phyloP scores from a whole-genome alignment of 2,113 vertebrate species.

The Piaya cayana region DNA sequence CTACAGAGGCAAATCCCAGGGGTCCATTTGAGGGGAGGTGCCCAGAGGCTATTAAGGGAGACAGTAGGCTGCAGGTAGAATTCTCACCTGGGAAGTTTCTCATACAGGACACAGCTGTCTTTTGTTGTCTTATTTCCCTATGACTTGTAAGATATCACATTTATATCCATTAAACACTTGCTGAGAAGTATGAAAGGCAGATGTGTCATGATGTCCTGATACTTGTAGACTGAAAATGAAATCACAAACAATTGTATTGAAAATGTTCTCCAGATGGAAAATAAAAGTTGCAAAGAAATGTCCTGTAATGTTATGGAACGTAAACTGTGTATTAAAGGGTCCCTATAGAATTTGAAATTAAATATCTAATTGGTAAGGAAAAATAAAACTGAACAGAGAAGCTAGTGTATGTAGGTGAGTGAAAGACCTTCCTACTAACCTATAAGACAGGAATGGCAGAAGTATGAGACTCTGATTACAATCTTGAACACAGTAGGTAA shows the following conservation, averaged over 20 bases:
- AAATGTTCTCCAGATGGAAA: constrained; percentile 3
- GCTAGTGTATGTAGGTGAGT: not conserved
- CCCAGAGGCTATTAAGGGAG: not conserved
- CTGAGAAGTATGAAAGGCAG: not conserved
- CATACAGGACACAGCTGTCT: not conserved
- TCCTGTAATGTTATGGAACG: not conserved
- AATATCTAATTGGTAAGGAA: not conserved
- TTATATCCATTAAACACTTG: constrained; percentile 13
- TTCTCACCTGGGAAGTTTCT: not conserved
- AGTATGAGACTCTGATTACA: not conserved
- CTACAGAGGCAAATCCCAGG: not conserved
- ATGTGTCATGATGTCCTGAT: not conserved
- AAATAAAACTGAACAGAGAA: not conserved
- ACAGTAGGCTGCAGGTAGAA: not conserved
- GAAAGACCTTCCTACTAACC: not conserved
- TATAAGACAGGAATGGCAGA: not conserved
- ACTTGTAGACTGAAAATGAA: not conserved
- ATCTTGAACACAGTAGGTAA: not conserved
- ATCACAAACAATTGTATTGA: not conserved
- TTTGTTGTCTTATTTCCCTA: not conserved
- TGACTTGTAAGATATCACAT: not conserved
- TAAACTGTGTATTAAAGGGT: not conserved
- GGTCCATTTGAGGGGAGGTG: not conserved
- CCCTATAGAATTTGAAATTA: not conserved
- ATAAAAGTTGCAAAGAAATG: not conserved